phyloP scores from a whole-genome alignment of 2,888 invertebrate species.

The Lithophane leautieri region DNA sequence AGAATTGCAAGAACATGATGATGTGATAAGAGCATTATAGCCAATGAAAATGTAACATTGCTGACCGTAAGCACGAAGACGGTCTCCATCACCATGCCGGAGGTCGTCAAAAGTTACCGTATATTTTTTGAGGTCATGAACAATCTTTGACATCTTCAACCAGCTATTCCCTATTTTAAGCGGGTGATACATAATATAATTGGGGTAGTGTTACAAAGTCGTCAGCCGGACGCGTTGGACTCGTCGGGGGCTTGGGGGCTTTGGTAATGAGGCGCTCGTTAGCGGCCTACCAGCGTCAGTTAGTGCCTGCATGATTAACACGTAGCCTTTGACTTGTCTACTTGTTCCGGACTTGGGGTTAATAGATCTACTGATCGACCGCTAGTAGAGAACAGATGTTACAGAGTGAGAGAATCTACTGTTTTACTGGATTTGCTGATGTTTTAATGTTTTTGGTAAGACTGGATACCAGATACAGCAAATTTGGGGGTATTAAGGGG shows the following conservation, averaged over 20 bases:
- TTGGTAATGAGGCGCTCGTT: constrained; percentile 62
- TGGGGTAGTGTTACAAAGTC: constrained; percentile 36
- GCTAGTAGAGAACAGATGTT: neutral
- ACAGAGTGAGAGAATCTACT: neutral
- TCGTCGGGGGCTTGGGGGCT: constrained; percentile 17
- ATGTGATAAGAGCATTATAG: neutral
- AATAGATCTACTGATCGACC: constrained; percentile 21
- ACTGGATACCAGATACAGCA: neutral
- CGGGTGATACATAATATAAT: constrained; percentile 46
- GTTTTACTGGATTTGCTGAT: neutral
- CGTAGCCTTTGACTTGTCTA: constrained; percentile 23
- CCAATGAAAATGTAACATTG: neutral
- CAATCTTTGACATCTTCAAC: constrained; percentile 7
- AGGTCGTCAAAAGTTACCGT: neutral
- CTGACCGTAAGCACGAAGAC: neutral
- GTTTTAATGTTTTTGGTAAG: neutral
- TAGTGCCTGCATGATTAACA: constrained; percentile 57
- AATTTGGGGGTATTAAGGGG: neutral
- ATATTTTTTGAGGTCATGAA: neutral
- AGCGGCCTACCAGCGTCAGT: constrained; percentile 50
- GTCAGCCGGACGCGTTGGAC: constrained; percentile 10
- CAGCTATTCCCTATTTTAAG: constrained; percentile 6
- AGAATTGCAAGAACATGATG: neutral
- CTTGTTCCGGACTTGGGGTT: constrained; percentile 14
- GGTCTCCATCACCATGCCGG: neutral